Conservation (phyloP, 2,797 vertebrate species). For the Caiman crocodilus region DNA sequence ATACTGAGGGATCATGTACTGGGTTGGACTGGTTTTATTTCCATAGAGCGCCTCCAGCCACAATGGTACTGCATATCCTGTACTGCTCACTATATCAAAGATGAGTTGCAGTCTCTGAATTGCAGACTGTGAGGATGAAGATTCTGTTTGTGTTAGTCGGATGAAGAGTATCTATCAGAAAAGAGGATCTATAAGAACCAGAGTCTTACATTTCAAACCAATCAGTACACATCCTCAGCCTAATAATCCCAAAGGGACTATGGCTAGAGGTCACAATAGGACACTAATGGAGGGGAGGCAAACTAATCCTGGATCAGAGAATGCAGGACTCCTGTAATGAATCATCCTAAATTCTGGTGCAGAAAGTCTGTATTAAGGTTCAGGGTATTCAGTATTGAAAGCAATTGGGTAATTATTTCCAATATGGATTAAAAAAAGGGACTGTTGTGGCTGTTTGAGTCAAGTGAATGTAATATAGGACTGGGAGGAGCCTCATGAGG, state of each 20-base stretch:
- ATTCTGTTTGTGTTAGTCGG: not conserved
- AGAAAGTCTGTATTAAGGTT: not conserved
- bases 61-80: not conserved
- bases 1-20: not conserved
- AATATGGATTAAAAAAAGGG: not conserved
- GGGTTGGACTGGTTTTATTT: conserved; percentile 18
- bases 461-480: not conserved
- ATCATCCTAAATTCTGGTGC: not conserved
- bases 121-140: not conserved
- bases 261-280: not conserved
- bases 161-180: not conserved
- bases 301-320: not conserved
- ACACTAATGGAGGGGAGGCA: not conserved
- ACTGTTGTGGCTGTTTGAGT: not conserved
- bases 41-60: not conserved
- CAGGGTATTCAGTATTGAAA: not conserved
- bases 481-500: no score
- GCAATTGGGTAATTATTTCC: not conserved
- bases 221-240: not conserved
- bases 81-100: conserved; percentile 12
- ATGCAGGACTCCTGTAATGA: not conserved
- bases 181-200: not conserved
- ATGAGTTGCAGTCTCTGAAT: not conserved
- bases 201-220: not conserved
- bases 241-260: not conserved